Conservation (phyloP, 2,797 vertebrate species). For the Cuculus canorus region DNA sequence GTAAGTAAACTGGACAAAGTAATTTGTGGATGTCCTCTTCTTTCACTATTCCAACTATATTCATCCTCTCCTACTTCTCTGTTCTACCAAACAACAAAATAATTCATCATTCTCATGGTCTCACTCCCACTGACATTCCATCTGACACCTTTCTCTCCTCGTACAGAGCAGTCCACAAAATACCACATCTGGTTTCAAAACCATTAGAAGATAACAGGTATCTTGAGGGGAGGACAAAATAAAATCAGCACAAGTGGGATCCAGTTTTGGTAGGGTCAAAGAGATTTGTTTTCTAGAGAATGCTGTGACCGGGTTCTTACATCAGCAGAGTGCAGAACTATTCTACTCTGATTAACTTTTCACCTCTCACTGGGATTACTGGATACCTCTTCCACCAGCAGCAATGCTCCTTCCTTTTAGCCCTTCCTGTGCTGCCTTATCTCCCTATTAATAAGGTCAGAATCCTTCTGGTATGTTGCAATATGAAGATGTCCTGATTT, state of each 20-base stretch:
- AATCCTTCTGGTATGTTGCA: not conserved
- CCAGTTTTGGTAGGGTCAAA: not conserved
- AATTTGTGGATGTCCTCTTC: not conserved
- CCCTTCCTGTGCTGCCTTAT: not conserved
- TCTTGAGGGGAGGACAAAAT: not conserved
- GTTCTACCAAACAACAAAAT: not conserved
- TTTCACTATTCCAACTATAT: not conserved
- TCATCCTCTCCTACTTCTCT: not conserved
- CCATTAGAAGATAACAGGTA: not conserved
- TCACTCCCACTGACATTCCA: not conserved
- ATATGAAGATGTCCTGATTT: not conserved
- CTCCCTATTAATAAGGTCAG: not conserved
- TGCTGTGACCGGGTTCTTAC: not conserved
- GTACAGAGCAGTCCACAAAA: accelerated
- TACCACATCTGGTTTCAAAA: not conserved
- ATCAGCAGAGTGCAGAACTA: not conserved
- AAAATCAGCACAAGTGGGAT: not conserved
- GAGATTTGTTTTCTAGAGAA: not conserved
- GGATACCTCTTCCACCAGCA: not conserved
- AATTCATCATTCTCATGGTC: not conserved
- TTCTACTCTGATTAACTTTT: not conserved
- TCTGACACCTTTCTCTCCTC: not conserved
- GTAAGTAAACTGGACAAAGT: not conserved
- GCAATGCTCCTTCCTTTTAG: not conserved
- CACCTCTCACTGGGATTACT: not conserved